A percentile compares a stretch with the other conserved stretches of the same genome.
phyloP scores from a whole-genome alignment of 2,888 invertebrate species.

The Frankliniella fusca region DNA sequence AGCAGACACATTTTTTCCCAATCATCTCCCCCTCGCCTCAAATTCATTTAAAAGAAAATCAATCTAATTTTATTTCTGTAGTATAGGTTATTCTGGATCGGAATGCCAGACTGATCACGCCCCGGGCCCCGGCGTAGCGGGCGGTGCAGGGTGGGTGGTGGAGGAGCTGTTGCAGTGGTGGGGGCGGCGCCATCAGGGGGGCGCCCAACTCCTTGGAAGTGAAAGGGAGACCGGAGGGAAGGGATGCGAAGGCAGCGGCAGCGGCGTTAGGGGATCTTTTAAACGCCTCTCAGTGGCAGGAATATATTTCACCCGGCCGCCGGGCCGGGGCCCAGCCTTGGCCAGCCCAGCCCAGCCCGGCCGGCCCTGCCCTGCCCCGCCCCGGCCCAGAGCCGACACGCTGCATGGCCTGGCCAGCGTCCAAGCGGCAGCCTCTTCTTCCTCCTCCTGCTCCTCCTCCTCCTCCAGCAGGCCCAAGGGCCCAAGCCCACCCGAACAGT shows the following conservation, averaged over 20 bases:
- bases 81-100: background rate
- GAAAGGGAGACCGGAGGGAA: background rate
- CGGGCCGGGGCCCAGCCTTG: background rate
- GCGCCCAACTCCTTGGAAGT: background rate
- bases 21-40: background rate
- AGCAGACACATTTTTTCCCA: too few species aligned
- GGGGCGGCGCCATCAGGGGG: background rate
- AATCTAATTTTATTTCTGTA: too few species aligned
- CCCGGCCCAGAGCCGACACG: background rate
- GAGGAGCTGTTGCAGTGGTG: background rate
- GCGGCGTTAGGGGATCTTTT: conserved; percentile 13
- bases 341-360: too few species aligned
- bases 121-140: background rate
- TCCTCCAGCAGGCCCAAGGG: background rate
- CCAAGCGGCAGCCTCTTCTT: background rate
- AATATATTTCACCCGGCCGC: conserved; percentile 3
- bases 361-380: too few species aligned
- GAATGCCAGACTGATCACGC: conserved; percentile 7
- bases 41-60: too few species aligned
- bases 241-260: background rate
- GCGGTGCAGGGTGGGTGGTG: background rate
- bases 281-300: conserved; percentile 23
- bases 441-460: background rate
- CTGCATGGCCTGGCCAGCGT: conserved; percentile 4
- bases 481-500: background rate